These are phyloP conservation scores for Empis livida DNA, from an alignment of 2,888 invertebrate genomes.

Conservation along the genomic window DNA sequence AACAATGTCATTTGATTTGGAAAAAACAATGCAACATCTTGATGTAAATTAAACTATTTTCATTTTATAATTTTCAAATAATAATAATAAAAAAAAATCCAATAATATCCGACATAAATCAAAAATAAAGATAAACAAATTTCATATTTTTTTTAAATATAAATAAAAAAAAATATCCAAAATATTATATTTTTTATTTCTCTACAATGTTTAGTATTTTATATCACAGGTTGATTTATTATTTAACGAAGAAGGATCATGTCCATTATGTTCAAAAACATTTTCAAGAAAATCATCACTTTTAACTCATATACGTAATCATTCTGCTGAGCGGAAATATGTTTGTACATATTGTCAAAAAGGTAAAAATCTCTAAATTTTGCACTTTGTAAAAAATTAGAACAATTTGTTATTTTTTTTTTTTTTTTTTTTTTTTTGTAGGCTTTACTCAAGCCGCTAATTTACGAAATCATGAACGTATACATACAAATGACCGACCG, in stretches of 20 bases:
- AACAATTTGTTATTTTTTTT: no score
- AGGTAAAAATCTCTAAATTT: slow-evolving; percentile 21
- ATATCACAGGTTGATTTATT: slow-evolving; percentile 31
- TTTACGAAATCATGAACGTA: slow-evolving; percentile 35
- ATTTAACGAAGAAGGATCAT: slow-evolving; percentile 36
- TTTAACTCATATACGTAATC: slow-evolving; percentile 36
- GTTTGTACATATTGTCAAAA: slow-evolving; percentile 35
- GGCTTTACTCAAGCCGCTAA: slow-evolving; percentile 37
- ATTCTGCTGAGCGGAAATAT: slow-evolving; percentile 36
- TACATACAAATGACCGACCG: slow-evolving; percentile 36
- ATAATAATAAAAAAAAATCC: background rate
- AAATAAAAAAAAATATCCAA: background rate
- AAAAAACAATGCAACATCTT: slow-evolving; percentile 28
- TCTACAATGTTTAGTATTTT: slow-evolving; percentile 1
- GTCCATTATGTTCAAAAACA: slow-evolving; percentile 36
- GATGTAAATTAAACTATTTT: slow-evolving; percentile 21
- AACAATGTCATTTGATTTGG: slow-evolving; percentile 28
- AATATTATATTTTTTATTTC: background rate
- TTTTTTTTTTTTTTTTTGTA: no score
- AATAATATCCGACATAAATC: no score
- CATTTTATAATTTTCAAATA: slow-evolving; percentile 5
- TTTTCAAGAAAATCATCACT: slow-evolving; percentile 36
- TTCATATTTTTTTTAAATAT: background rate
- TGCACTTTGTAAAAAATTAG: background rate
- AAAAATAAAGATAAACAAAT: no score